Percentiles rank a stretch among this genome's conserved stretches.
These are phyloP conservation scores for Acrobasis suavella DNA, from an alignment of 2,888 invertebrate species.

Conservation along the genomic window DNA sequence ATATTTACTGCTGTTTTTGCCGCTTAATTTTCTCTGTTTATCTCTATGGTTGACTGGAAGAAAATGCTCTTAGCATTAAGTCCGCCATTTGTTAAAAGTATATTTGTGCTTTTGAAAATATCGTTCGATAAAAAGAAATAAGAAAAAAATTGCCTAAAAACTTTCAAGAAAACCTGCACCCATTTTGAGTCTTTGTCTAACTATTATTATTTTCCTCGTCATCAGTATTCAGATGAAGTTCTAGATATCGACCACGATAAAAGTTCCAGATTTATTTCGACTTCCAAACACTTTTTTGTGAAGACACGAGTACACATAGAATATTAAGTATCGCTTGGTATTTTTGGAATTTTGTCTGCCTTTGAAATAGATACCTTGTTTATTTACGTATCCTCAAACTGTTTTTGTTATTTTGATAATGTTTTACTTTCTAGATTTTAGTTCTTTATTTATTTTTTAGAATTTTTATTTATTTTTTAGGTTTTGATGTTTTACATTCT, in stretches of 20 bases:
- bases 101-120: no score
- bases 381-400: not conserved
- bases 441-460: no score
- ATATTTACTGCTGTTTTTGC: no score
- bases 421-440: no score
- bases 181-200: not conserved
- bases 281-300: constrained; percentile 25
- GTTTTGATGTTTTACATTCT: no score
- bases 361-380: not conserved
- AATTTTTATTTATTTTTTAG: no score
- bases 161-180: not conserved
- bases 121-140: no score
- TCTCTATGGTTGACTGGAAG: no score
- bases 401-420: not conserved
- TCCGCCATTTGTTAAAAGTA: no score
- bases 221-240: constrained; percentile 20
- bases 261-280: constrained; percentile 22
- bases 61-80: no score
- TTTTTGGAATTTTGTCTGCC: constrained; percentile 3
- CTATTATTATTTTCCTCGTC: not conserved
- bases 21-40: no score
- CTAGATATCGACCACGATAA: constrained; percentile 25
- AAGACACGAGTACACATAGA: not conserved
- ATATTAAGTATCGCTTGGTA: constrained; percentile 10
- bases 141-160: no score